These are phyloP conservation scores for Zapus hudsonius DNA, from an alignment of 2,113 vertebrate genomes.

Conservation along the genomic window DNA sequence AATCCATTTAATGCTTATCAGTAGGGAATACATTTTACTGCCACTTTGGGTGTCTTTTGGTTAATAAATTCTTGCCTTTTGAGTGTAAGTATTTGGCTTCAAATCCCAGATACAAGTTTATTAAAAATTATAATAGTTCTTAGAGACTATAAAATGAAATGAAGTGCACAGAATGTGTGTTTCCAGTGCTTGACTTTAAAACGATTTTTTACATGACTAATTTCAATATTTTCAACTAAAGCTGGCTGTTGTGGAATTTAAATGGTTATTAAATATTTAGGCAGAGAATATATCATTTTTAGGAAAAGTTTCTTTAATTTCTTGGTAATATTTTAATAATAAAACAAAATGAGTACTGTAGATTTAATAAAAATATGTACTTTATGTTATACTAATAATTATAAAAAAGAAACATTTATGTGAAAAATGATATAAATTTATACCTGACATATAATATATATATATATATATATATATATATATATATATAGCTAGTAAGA, in stretches of 20 bases:
- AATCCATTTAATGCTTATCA: slow-evolving; percentile 80
- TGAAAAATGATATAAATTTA: slow-evolving; percentile 4
- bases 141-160: slow-evolving; percentile 87
- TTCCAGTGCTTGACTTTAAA: slow-evolving; percentile 84
- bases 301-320: slow-evolving; percentile 66
- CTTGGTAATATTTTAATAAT: slow-evolving; percentile 71
- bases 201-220: slow-evolving; percentile 83
- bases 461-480: too few species aligned
- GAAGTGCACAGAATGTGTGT: slow-evolving; percentile 85
- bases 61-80: slow-evolving; percentile 87
- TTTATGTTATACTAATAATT: background rate
- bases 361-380: too few species aligned
- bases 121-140: slow-evolving; percentile 88
- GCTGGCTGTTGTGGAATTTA: slow-evolving; percentile 80
- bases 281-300: slow-evolving; percentile 17
- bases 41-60: slow-evolving; percentile 83
- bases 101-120: slow-evolving; percentile 87
- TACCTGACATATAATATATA: background rate
- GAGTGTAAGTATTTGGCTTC: slow-evolving; percentile 84
- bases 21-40: slow-evolving; percentile 84
- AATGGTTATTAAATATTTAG: slow-evolving; percentile 84
- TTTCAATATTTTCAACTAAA: slow-evolving; percentile 80
- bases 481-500: slow-evolving; percentile 15
- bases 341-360: slow-evolving; percentile 22
- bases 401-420: background rate